Base-by-base conservation (phyloP, 2,888 invertebrate genomes). In the Cosmia pyralina region DNA sequence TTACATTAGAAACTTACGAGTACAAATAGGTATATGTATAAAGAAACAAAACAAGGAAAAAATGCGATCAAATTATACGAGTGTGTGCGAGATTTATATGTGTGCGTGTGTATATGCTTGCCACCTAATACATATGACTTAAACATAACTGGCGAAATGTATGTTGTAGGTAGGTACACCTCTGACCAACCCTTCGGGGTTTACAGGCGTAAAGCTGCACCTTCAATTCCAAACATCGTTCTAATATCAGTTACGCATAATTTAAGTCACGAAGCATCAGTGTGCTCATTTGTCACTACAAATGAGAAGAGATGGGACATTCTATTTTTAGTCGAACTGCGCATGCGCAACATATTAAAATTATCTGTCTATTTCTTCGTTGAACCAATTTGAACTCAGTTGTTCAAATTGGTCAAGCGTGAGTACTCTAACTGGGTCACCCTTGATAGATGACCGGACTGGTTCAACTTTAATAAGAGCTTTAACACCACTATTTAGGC, bases 361-460 rank as follows among this genome's bases (percentile, higher is more conserved):
- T 79, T n/a, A 50, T 57, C 68, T n/a, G 70, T 71, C 68, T 83
- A 79, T 79, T 81, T 75, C 64, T 59, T 60, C 59, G 67, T 59
- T 77, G 77, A 72, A 80, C 71, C 59, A 83, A 71, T 80, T 75
- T 69, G 76, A 63, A 72, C 67, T 58, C 71, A 66, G 86, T 79
- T 84, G 86, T 72, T 59, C 58, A 69, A 82, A 72, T 71, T 65
- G 72, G 72, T 48, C 46, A 69, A 68, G 64, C 48, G 59, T 84
- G 69, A 71, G 78, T 81, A 59, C 58, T 52, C n/a, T 71, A 90
- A 85, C 76, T 89, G 72, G 90, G 90, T 87, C 88, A 87, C 75
- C 74, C 72, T 88, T 90, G 89, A 91, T 88, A 86, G 86, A 90
- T 89, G 88, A 83, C 87, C 66, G 77, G 79, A 74, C 80, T 78